Conservation (phyloP, 2,888 invertebrate species). For the Heteromyza rotundicornis region DNA sequence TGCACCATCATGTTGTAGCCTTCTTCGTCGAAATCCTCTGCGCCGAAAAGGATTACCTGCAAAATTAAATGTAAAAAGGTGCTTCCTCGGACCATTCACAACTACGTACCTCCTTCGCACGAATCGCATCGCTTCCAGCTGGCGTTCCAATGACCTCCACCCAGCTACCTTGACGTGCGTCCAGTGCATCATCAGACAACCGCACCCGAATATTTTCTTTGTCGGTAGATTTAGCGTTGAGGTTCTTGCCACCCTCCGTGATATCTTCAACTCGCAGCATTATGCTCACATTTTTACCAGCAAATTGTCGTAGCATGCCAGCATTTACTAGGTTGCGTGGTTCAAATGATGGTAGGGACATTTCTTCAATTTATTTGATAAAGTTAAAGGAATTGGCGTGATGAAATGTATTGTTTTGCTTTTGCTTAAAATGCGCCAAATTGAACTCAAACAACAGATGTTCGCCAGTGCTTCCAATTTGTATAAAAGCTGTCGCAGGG, state of each 20-base stretch:
- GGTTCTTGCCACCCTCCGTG: conserved; percentile 43
- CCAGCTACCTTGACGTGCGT: conserved; percentile 50
- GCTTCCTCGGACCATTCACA: background rate
- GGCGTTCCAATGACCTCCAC: conserved; percentile 57
- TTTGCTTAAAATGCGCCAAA: background rate
- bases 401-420: too few species aligned
- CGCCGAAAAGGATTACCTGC: conserved; percentile 57
- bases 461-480: too few species aligned
- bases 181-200: conserved; percentile 43
- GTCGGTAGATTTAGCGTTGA: conserved; percentile 51
- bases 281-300: conserved; percentile 54
- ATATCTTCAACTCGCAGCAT: conserved; percentile 53
- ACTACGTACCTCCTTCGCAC: conserved; percentile 51
- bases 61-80: conserved; percentile 24
- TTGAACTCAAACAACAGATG: too few species aligned
- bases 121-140: conserved; percentile 43
- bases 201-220: conserved; percentile 49
- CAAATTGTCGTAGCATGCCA: conserved; percentile 49
- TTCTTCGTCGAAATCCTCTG: conserved; percentile 56
- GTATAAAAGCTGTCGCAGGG: too few species aligned
- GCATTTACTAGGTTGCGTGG: conserved; percentile 53
- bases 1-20: conserved; percentile 58
- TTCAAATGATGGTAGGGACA: conserved; percentile 48
- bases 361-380: conserved; percentile 38
- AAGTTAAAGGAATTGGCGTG: too few species aligned